These are phyloP conservation scores for Mimachlamys varia DNA, from an alignment of 2,888 invertebrate species.

Conservation along the genomic window DNA sequence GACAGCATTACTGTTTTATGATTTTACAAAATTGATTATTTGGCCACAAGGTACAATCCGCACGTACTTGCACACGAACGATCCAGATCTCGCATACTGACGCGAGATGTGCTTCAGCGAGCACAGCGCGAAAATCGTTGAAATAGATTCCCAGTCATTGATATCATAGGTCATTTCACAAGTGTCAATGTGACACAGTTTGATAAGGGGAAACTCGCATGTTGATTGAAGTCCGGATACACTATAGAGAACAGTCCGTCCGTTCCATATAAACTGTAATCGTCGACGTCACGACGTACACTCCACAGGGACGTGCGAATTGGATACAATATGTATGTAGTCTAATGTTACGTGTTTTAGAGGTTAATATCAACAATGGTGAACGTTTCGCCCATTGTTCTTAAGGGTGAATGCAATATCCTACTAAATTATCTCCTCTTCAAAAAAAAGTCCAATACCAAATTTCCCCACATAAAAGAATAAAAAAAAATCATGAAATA, in stretches of 20 bases:
- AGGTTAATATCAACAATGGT: too few species aligned
- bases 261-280: neutral
- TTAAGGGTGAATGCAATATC: too few species aligned
- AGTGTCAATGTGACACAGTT: neutral
- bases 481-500: too few species aligned
- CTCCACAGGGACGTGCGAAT: too few species aligned
- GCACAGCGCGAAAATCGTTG: constrained; percentile 19
- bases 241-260: too few species aligned
- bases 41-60: constrained; percentile 24
- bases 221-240: neutral
- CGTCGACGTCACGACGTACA: neutral
- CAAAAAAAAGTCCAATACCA: too few species aligned
- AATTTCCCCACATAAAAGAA: too few species aligned
- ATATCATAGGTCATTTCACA: constrained; percentile 11
- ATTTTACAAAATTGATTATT: constrained; percentile 34
- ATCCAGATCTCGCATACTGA: constrained; percentile 20
- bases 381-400: too few species aligned
- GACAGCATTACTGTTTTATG: constrained; percentile 33
- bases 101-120: constrained; percentile 30
- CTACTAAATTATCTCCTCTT: too few species aligned
- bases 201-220: neutral
- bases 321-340: too few species aligned
- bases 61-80: constrained; percentile 5
- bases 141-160: neutral
- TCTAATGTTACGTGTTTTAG: too few species aligned